phyloP scores from a whole-genome alignment of 2,797 vertebrate genomes.

The Urophycis tenuis region DNA sequence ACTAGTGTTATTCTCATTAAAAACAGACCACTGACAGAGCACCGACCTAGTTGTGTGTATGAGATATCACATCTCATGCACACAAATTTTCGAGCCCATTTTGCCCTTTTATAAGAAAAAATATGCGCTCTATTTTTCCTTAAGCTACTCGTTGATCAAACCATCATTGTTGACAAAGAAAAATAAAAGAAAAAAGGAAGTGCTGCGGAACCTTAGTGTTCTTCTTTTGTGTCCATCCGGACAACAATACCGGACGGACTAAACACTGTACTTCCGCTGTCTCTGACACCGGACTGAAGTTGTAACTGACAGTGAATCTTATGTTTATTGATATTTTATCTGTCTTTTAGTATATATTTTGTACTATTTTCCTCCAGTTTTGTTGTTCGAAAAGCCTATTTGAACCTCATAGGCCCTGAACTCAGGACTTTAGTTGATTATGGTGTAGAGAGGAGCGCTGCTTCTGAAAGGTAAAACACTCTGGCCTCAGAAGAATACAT shows the following conservation, averaged over 20 bases:
- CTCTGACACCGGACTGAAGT: constrained; percentile 62
- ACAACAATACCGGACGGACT: constrained; percentile 40
- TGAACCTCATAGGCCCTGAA: background rate
- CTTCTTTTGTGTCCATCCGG: constrained; percentile 38
- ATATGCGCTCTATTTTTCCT: background rate
- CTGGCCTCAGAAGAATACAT: background rate
- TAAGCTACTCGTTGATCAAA: no score
- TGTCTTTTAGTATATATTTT: background rate
- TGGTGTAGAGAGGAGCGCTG: constrained; percentile 61
- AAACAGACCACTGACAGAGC: no score
- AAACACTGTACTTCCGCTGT: constrained; percentile 53
- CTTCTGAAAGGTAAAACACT: constrained; percentile 56
- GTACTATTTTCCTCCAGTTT: background rate
- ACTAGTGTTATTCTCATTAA: background rate
- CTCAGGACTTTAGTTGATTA: constrained; percentile 43
- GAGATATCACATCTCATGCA: background rate
- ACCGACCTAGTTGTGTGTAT: no score
- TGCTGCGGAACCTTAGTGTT: constrained; percentile 44
- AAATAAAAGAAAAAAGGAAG: no score
- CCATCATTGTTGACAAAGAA: no score
- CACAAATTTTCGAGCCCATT: background rate
- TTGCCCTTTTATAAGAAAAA: background rate
- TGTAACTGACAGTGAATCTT: constrained; percentile 62
- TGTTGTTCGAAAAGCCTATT: background rate
- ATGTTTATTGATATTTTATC: background rate